Percentiles rank a stretch among this genome's conserved stretches.
phyloP scores from a whole-genome alignment of 2,888 invertebrate genomes.

The Cloeon dipterum region DNA sequence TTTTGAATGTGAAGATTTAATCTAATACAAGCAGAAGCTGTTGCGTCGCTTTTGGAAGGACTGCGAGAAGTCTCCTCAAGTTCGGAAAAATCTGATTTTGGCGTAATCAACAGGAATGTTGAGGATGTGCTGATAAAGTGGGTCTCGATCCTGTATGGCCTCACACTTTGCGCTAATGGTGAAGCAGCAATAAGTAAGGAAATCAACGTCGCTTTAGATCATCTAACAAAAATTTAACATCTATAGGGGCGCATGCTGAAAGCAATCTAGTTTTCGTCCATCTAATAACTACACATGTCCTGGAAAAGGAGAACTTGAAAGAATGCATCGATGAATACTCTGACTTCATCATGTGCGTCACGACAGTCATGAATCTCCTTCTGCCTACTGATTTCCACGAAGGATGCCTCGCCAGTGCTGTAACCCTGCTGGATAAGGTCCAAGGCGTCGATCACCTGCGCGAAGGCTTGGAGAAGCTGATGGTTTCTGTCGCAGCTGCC shows the following conservation, averaged over 20 bases:
- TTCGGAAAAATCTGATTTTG: conserved; percentile 10
- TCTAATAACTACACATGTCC: background rate
- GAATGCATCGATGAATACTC: background rate
- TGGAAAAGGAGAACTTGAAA: background rate
- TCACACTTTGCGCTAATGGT: conserved; percentile 1
- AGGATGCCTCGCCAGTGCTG: background rate
- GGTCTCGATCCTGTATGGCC: conserved; percentile 2
- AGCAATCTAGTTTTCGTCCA: background rate
- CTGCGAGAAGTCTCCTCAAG: background rate
- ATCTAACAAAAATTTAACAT: too few relatives aligned
- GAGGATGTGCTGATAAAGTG: conserved; percentile 9
- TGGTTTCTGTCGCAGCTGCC: background rate
- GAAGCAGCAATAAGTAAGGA: conserved; percentile 2
- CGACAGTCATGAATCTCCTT: background rate
- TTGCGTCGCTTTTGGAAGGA: background rate
- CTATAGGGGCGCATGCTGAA: background rate
- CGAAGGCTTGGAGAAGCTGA: background rate
- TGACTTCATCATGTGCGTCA: background rate
- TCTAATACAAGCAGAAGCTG: too few relatives aligned
- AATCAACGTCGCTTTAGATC: too few relatives aligned
- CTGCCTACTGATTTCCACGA: background rate
- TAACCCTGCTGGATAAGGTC: background rate
- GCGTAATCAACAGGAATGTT: conserved; percentile 16
- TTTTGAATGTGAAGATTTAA: too few relatives aligned
- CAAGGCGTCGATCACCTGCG: background rate